phyloP scores from a whole-genome alignment of 2,888 invertebrate species.

The Amphipoea oculea region DNA sequence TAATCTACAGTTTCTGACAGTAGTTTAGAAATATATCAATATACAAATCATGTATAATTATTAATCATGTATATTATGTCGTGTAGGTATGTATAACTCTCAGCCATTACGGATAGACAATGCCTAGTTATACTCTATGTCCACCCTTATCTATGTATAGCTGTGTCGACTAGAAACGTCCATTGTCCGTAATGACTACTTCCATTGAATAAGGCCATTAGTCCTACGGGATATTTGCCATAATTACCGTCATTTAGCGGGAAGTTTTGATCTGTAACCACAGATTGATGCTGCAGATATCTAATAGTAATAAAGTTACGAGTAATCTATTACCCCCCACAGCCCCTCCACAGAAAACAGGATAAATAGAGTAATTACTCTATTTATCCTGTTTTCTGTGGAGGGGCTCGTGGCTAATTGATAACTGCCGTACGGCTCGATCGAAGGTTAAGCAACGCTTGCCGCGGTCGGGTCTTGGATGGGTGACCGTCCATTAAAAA shows the following conservation, averaged over 20 bases:
- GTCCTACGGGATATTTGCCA: slow-evolving; percentile 31
- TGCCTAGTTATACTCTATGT: slow-evolving; percentile 5
- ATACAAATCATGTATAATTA: neutral
- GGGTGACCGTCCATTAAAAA: neutral
- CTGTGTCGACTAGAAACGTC: slow-evolving; percentile 3
- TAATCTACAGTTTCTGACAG: neutral
- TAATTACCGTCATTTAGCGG: slow-evolving; percentile 19
- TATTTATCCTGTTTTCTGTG: neutral
- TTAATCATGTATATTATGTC: neutral
- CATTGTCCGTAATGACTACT: slow-evolving; percentile 40
- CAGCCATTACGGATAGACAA: slow-evolving; percentile 4
- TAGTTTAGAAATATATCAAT: neutral
- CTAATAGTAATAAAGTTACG: neutral
- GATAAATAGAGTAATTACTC: too few relatives aligned
- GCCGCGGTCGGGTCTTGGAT: neutral
- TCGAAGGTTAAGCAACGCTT: neutral
- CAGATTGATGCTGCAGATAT: neutral
- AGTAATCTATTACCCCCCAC: too few relatives aligned
- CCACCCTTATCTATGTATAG: neutral
- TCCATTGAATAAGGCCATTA: slow-evolving; percentile 40
- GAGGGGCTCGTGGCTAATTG: neutral
- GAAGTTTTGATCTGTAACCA: slow-evolving; percentile 6
- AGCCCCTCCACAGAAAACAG: too few relatives aligned
- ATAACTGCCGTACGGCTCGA: neutral
- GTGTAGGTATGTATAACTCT: neutral